Evolutionary conservation across 2,113 vertebrate species (phyloP).

Genomic region (Falco punctatus): DNA sequence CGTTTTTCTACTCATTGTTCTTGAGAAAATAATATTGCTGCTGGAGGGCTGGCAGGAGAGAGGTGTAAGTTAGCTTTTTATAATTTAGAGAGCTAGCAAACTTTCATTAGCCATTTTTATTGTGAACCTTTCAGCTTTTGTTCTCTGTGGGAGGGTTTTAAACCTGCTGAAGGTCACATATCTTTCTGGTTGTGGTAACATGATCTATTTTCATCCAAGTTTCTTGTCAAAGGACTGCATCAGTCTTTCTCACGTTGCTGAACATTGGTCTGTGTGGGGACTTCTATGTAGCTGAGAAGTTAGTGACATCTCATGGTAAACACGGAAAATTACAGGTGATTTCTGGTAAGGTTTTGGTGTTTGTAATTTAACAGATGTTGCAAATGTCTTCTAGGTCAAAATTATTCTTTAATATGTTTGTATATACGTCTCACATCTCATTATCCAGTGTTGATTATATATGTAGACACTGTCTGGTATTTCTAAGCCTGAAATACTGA

Average conservation of each 20-base stretch:
- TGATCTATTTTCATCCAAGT: not conserved
- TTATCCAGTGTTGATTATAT: not conserved
- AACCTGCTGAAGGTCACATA: not conserved
- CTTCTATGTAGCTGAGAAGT: constrained; percentile 3
- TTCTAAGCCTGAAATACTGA: not conserved
- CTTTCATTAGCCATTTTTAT: not conserved
- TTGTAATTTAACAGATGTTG: not conserved
- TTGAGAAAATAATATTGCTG: not conserved
- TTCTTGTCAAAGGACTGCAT: not conserved
- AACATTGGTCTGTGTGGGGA: not conserved
- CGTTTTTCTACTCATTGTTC: not conserved
- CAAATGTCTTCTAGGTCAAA: not conserved
- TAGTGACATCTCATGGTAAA: constrained; percentile 68
- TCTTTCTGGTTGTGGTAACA: not conserved
- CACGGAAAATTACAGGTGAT: constrained; percentile 22
- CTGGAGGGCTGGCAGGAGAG: not conserved
- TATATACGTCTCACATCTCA: not conserved
- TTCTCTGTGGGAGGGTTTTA: not conserved
- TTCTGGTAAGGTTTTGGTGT: not conserved
- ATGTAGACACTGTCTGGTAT: not conserved
- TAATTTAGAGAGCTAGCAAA: not conserved
- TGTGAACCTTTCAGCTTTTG: not conserved
- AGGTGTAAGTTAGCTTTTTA: not conserved
- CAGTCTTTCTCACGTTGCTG: not conserved
- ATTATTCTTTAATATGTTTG: not conserved